Evolutionary conservation across 2,888 invertebrate species (phyloP).

Genomic region (Hypolimnas misippus): DNA sequence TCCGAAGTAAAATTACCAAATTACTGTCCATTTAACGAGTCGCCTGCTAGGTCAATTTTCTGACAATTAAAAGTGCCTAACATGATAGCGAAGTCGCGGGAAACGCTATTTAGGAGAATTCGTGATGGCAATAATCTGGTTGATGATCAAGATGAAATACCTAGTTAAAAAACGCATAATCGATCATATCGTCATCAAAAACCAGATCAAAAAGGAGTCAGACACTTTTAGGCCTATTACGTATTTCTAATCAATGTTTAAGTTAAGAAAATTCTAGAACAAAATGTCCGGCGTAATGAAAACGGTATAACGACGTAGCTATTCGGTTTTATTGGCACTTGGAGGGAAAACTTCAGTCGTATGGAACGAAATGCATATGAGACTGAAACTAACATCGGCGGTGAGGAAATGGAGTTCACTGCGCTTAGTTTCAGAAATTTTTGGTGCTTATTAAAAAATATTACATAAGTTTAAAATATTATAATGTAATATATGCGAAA

Average conservation of each 20-base stretch:
- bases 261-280: slow-evolving; percentile 12
- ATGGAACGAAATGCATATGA: slow-evolving; percentile 23
- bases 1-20: no score
- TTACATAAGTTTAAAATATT: neutral
- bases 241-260: slow-evolving; percentile 3
- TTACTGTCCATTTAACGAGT: no score
- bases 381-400: slow-evolving; percentile 5
- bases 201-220: no score
- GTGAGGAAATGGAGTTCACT: slow-evolving; percentile 3
- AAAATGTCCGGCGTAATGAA: slow-evolving; percentile 26
- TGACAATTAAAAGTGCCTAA: no score
- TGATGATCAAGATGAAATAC: no score
- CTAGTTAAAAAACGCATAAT: no score
- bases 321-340: slow-evolving; percentile 37
- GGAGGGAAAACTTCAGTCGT: slow-evolving; percentile 33
- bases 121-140: no score
- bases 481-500: no score
- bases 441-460: neutral
- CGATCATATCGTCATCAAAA: no score
- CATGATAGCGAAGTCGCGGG: no score
- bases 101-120: no score
- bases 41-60: no score
- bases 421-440: slow-evolving; percentile 2
- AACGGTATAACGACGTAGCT: slow-evolving; percentile 32
- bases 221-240: neutral